Evolutionary conservation across 2,113 vertebrate genomes (phyloP), one percentile per base, ranked within the genome.

Genomic region (Ardeotis arabs): DNA sequence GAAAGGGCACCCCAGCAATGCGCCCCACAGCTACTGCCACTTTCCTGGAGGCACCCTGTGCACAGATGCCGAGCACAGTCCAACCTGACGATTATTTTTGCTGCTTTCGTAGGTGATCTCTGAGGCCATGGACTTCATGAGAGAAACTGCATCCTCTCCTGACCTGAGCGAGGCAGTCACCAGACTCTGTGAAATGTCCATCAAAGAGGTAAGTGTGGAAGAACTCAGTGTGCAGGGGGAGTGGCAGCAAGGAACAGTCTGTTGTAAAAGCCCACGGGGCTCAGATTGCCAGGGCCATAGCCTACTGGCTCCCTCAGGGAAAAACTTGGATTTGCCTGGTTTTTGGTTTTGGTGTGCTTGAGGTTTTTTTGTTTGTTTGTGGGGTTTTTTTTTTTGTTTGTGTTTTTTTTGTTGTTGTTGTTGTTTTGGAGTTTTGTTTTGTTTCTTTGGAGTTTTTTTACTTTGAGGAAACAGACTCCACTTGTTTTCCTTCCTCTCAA

Each of bases 91-190:
- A 47, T 67, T 47, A 4, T 91, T 82, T 66, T 62, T 93, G 80
- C 60, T 84, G 44, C 64, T 90, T 3, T 82, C 82, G 29, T 7
- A 97, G 96, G 96, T 96, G 87, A 39, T 96, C 84, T 93, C 96
- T 58, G 95, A 97, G 77, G 96, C 94, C 81, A 79, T 73, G 93
- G 91, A 97, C 45, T 97, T 96, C 91, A 9, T 96, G 84, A 96
- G 87, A 93, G 35, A 66, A 85, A 4, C 27, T 2, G 31, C 5
- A 2, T 53, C 45, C 27, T 60, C 89, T 85, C 35, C 87, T 69
- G 94, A 96, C 62, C 21, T 96, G 81, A 81, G 70, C 14, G 91
- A 96, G n/a, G 95, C 87, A 49, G 89, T 96, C 81, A n/a, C 35
- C 49, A 93, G 81, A 66, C 74, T 96, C 24, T 97, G 96, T 91